Percentiles rank a stretch among this genome's conserved stretches.
phyloP scores from a whole-genome alignment of 2,113 vertebrate genomes.

The Bos taurus region DNA sequence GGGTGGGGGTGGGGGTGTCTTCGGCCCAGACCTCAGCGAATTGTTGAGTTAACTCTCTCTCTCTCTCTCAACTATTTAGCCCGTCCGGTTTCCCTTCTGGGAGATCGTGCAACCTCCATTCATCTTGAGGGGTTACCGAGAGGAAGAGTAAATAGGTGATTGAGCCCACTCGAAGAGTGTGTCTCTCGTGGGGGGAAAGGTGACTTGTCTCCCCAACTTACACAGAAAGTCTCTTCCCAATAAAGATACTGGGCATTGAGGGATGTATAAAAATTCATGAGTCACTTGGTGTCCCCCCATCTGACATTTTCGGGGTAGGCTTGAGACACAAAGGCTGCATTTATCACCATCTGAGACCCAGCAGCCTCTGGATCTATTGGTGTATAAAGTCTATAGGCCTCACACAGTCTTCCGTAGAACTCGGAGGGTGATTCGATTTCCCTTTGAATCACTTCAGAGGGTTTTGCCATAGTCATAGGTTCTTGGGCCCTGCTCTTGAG shows the following conservation, averaged over 20 bases:
- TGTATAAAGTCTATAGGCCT: not conserved
- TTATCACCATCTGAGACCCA: not conserved
- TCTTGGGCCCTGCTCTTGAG: rapidly evolving
- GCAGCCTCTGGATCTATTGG: not conserved
- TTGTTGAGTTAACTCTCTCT: not conserved
- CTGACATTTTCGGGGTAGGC: not conserved
- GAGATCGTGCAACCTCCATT: not conserved
- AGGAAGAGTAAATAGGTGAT: not conserved
- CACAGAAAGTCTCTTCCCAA: not conserved
- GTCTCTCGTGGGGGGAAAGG: not conserved
- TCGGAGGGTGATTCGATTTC: not conserved
- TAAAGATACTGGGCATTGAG: not conserved
- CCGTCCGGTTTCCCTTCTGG: not conserved
- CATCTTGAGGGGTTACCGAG: not conserved
- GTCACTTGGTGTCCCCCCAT: not conserved
- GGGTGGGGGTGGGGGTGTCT: not conserved
- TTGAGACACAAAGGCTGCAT: not conserved
- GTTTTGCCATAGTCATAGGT: not conserved
- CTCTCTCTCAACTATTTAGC: not conserved
- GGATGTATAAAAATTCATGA: not conserved
- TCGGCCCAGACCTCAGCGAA: not conserved
- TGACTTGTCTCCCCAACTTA: not conserved
- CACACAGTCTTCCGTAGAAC: not conserved
- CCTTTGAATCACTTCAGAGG: not conserved
- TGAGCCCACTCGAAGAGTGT: rapidly evolving